These are phyloP conservation scores for Saguinus midas DNA, from an alignment of 2,113 vertebrate genomes.

Conservation along the genomic window DNA sequence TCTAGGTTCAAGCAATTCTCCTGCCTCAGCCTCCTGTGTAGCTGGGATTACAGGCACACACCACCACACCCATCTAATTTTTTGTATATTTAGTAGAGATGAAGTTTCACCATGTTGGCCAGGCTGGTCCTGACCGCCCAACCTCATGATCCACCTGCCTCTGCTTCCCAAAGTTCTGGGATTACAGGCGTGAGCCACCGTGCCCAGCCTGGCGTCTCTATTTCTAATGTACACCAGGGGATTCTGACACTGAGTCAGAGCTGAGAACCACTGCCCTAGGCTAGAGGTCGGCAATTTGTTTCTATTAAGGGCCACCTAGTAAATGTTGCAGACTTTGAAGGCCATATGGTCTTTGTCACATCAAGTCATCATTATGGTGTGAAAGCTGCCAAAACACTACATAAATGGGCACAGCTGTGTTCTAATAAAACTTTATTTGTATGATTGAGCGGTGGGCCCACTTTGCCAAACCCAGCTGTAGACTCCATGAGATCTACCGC, in stretches of 20 bases:
- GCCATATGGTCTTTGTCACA: neutral
- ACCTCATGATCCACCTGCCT: no score
- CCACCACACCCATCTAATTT: no score
- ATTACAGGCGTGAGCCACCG: no score
- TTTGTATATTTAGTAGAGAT: no score
- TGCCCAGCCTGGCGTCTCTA: neutral
- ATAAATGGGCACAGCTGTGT: neutral
- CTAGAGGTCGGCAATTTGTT: neutral
- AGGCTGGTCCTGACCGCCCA: no score
- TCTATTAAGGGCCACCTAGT: neutral
- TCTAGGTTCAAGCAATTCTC: no score
- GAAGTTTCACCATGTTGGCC: no score
- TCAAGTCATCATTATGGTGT: neutral
- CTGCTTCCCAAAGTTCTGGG: no score
- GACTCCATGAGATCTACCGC: neutral
- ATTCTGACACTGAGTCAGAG: neutral
- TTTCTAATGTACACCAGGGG: neutral
- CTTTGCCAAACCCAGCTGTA: neutral
- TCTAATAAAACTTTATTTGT: conserved; percentile 54
- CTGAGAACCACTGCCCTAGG: neutral
- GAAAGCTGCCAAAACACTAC: neutral
- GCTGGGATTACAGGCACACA: no score
- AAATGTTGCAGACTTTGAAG: neutral
- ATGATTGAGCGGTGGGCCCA: neutral
- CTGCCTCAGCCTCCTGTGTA: no score